Evolutionary conservation across 1,140 invertebrate species (phyloP).

Genomic region (Diprion similis): DNA sequence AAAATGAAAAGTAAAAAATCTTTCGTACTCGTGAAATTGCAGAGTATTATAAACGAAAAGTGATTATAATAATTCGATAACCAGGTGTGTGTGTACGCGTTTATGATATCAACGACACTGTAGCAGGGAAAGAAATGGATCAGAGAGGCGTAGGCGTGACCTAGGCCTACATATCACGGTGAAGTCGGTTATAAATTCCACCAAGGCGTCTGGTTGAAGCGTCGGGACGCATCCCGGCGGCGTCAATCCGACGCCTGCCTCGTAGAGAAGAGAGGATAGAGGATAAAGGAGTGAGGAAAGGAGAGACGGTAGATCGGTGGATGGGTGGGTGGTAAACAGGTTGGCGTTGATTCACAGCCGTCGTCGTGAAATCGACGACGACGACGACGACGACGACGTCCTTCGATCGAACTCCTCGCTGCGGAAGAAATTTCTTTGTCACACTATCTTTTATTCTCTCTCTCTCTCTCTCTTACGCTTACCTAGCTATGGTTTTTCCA

Average conservation of each 20-base stretch:
- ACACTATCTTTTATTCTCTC: no score
- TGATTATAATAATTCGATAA: no score
- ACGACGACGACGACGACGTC: not conserved
- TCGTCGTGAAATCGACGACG: not conserved
- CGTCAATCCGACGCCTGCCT: no score
- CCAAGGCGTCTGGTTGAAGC: not conserved
- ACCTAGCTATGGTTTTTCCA: not conserved
- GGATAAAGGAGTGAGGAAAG: not conserved
- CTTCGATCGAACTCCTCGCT: not conserved
- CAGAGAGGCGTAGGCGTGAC: no score
- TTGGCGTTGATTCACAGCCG: not conserved
- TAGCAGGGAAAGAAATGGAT: no score
- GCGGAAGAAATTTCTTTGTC: not conserved
- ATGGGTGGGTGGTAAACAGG: not conserved
- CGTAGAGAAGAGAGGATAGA: not conserved
- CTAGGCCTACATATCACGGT: no score
- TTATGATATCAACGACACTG: no score
- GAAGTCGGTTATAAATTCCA: not conserved
- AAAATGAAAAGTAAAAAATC: no score
- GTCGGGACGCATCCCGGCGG: not conserved
- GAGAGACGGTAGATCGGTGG: not conserved
- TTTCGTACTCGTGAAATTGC: no score
- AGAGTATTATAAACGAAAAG: no score
- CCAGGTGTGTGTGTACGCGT: no score
- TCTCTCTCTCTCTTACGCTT: no score